These are phyloP conservation scores for Sebastes cheni DNA, from an alignment of 2,797 vertebrate genomes.

Conservation along the genomic window DNA sequence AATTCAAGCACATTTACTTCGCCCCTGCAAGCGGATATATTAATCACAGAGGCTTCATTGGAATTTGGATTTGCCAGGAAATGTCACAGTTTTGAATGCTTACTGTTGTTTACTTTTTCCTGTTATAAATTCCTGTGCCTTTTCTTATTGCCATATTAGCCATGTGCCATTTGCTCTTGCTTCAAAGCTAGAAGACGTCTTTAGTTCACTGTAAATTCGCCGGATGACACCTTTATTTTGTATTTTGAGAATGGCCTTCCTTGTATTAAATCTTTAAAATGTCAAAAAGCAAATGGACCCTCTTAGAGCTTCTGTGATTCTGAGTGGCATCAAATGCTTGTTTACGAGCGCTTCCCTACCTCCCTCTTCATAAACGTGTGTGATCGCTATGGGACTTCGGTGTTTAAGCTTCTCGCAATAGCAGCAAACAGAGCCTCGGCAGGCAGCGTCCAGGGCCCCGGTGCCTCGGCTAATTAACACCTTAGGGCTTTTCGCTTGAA, in stretches of 20 bases:
- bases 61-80: background rate
- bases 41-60: background rate
- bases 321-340: slow-evolving; percentile 5
- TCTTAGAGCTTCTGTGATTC: background rate
- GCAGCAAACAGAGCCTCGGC: slow-evolving; percentile 38
- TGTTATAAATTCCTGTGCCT: background rate
- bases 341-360: slow-evolving; percentile 3
- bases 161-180: background rate
- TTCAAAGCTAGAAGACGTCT: background rate
- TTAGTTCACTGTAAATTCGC: background rate
- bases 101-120: background rate
- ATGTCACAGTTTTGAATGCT: background rate
- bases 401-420: slow-evolving; percentile 31
- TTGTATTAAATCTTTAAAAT: background rate
- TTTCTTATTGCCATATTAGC: background rate
- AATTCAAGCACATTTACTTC: background rate
- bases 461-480: slow-evolving; percentile 69
- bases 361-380: slow-evolving; percentile 7
- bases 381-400: slow-evolving; percentile 19
- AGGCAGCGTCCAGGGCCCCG: slow-evolving; percentile 7
- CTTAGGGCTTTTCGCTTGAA: slow-evolving; percentile 49
- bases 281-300: background rate
- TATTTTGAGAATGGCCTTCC: background rate
- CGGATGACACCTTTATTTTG: background rate
- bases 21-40: background rate